Conservation (phyloP, 2,113 vertebrate genomes). For the Rhea americana region DNA sequence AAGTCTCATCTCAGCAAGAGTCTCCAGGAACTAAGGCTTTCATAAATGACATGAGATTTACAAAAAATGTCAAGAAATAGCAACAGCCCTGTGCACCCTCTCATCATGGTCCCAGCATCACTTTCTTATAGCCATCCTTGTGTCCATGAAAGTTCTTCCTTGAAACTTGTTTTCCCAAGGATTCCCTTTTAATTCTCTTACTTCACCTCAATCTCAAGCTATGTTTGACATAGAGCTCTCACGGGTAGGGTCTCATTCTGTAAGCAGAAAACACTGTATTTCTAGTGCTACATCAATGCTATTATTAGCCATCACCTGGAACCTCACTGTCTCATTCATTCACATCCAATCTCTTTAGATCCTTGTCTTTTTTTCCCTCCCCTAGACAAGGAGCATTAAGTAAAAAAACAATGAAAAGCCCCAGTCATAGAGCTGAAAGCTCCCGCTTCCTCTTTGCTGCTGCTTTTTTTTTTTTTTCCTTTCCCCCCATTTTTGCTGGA, state of each 20-base stretch:
- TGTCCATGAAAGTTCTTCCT: neutral
- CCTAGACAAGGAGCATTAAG: neutral
- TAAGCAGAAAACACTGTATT: accelerated
- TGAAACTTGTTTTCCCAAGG: neutral
- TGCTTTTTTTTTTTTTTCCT: neutral
- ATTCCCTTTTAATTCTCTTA: neutral
- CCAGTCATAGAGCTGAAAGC: neutral
- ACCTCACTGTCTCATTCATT: neutral
- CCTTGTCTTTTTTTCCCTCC: neutral
- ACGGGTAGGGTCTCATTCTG: neutral
- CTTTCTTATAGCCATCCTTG: neutral
- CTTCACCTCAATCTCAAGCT: neutral
- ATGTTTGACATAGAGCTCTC: neutral
- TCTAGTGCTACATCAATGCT: neutral
- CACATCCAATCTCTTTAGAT: slow-evolving; percentile 4
- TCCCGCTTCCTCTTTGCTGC: neutral
- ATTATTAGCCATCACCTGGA: neutral
- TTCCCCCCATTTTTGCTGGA: slow-evolving; percentile 6
- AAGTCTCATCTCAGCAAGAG: neutral
- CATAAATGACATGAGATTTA: accelerated
- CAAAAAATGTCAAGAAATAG: neutral
- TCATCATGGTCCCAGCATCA: neutral
- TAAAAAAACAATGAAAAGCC: neutral
- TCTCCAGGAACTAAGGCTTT: neutral
- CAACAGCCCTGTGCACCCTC: neutral